These are phyloP conservation scores for Poecile montanus DNA, from an alignment of 2,797 vertebrate genomes.

Conservation along the genomic window DNA sequence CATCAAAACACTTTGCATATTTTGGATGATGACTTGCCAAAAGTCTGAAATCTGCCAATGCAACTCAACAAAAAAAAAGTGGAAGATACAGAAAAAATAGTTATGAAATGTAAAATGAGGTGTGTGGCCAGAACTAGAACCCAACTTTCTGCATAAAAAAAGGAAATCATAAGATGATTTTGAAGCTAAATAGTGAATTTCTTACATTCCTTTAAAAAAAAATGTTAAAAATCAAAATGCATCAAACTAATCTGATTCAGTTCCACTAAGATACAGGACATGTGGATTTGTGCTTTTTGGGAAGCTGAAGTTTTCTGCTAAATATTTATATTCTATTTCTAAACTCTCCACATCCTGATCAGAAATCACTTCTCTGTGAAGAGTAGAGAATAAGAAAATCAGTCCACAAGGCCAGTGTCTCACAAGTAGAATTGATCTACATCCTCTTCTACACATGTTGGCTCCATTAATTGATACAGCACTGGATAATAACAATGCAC, in stretches of 20 bases:
- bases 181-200: background rate
- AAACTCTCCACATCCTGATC: background rate
- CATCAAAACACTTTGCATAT: background rate
- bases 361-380: conserved; percentile 20
- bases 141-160: background rate
- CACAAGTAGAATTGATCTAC: conserved; percentile 42
- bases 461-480: conserved; percentile 68
- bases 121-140: background rate
- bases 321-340: background rate
- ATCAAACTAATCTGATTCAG: background rate
- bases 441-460: conserved; percentile 39
- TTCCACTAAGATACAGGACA: background rate
- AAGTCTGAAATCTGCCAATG: background rate
- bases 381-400: background rate
- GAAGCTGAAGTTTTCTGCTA: background rate
- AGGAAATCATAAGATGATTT: background rate
- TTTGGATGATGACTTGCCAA: background rate
- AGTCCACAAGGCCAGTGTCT: background rate
- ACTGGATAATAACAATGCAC: conserved; percentile 48
- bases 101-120: background rate
- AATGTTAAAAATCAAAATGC: background rate
- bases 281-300: background rate
- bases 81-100: background rate
- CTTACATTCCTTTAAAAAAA: background rate
- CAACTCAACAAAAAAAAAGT: background rate